Evolutionary conservation across 2,888 invertebrate genomes (phyloP).

Genomic region (Plagiodera versicolora): DNA sequence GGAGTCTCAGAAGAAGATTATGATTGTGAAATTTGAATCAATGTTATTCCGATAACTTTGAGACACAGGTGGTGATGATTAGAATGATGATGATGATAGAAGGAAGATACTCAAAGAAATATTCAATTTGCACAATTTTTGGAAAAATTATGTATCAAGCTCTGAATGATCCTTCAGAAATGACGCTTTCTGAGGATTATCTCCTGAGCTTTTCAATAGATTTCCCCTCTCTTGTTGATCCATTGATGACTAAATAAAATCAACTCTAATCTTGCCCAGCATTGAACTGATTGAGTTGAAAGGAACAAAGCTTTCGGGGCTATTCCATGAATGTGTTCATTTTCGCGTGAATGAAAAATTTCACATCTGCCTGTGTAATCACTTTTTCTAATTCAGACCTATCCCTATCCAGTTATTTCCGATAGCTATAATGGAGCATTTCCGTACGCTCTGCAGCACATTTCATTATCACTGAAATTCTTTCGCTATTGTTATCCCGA

Average conservation of each 20-base stretch:
- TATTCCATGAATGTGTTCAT: not conserved
- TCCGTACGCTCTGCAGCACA: slow-evolving; percentile 37
- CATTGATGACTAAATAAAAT: not conserved
- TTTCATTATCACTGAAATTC: slow-evolving; percentile 45
- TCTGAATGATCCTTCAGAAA: no score
- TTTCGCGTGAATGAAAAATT: not conserved
- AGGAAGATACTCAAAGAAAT: no score
- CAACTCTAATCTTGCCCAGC: not conserved
- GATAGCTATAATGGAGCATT: slow-evolving; percentile 43
- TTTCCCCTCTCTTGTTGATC: no score
- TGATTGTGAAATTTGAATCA: no score
- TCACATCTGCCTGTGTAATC: slow-evolving; percentile 1
- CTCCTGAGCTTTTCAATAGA: no score
- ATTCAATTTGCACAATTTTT: no score
- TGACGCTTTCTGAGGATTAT: no score
- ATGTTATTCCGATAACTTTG: no score
- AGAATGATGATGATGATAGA: no score
- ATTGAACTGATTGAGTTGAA: not conserved
- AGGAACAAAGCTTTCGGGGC: not conserved
- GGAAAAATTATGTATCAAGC: no score
- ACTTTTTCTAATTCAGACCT: slow-evolving; percentile 6
- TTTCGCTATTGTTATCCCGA: slow-evolving; percentile 44
- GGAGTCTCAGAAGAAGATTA: no score
- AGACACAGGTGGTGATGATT: no score
- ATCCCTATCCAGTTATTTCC: slow-evolving; percentile 26